Percentiles rank a stretch among this genome's conserved stretches.
Evolutionary conservation across 2,888 invertebrate species (phyloP).

Genomic region (Merodon equestris): DNA sequence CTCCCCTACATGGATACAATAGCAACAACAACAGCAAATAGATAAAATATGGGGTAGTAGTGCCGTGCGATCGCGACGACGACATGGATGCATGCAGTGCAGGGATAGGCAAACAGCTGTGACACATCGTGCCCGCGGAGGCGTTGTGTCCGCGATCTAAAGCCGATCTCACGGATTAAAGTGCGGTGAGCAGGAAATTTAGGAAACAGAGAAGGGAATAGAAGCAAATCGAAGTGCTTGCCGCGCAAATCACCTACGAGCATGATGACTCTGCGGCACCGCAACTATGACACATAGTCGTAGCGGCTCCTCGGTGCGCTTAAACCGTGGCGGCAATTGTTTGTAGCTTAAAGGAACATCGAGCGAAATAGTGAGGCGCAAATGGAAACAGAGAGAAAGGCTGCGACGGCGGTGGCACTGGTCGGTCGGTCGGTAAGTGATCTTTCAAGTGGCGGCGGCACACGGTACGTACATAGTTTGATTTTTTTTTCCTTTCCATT

Average conservation of each 20-base stretch:
- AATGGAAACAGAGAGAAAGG: too few species aligned
- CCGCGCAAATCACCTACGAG: conserved; percentile 51
- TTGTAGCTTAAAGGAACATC: conserved; percentile 26
- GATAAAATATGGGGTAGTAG: conserved; percentile 46
- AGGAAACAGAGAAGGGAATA: neutral
- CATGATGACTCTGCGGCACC: conserved; percentile 31
- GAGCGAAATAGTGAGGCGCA: conserved; percentile 11
- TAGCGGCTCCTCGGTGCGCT: conserved; percentile 11
- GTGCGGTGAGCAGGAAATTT: conserved; percentile 36
- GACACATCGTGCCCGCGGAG: conserved; percentile 13
- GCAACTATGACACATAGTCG: conserved; percentile 35
- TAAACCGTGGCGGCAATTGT: conserved; percentile 33
- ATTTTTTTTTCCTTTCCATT: conserved; percentile 48
- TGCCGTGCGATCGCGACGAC: conserved; percentile 10
- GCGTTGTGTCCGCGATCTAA: conserved; percentile 21
- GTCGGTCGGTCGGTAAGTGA: conserved; percentile 38
- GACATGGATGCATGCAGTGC: neutral
- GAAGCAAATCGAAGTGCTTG: conserved; percentile 37
- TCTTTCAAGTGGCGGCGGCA: conserved; percentile 62
- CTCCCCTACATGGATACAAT: conserved; percentile 11
- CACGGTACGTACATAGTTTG: conserved; percentile 51
- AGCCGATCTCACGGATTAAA: conserved; percentile 42
- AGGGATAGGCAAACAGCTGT: conserved; percentile 26
- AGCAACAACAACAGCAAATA: conserved; percentile 43
- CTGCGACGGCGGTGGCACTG: neutral